These are phyloP conservation scores for Protophormia terraenovae DNA, from an alignment of 2,888 invertebrate genomes.

Conservation along the genomic window DNA sequence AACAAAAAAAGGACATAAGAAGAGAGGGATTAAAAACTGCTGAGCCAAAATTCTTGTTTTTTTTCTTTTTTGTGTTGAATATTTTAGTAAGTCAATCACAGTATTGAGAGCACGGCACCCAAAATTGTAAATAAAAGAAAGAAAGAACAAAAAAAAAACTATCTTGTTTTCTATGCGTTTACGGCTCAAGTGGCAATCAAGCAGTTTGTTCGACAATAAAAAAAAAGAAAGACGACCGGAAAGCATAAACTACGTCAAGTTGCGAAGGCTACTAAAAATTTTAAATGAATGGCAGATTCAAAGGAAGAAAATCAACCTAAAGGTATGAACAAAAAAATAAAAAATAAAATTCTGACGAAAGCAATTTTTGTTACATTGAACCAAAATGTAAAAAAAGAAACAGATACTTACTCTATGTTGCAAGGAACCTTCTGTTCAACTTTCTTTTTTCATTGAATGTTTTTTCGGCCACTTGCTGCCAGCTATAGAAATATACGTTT, in stretches of 20 bases:
- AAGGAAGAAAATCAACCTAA: conserved; percentile 18
- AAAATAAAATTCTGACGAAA: not conserved
- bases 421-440: not conserved
- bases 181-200: conserved; percentile 61
- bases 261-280: conserved; percentile 15
- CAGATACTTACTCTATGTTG: not conserved
- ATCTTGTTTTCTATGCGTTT: conserved; percentile 38
- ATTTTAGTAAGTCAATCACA: not conserved
- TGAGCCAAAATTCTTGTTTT: no score
- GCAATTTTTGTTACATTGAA: conserved; percentile 4
- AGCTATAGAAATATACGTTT: conserved; percentile 2
- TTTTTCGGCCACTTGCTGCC: not conserved
- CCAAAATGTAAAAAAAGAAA: not conserved
- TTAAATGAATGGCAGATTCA: conserved; percentile 23
- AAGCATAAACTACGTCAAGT: conserved; percentile 50
- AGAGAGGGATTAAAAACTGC: not conserved
- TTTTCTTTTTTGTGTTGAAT: no score
- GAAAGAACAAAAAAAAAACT: not conserved
- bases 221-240: conserved; percentile 45
- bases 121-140: not conserved
- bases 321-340: no score
- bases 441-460: not conserved
- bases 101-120: not conserved
- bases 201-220: conserved; percentile 25
- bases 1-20: not conserved